Evolutionary conservation across 2,888 invertebrate species (phyloP).

Genomic region (Portevinia maculata): DNA sequence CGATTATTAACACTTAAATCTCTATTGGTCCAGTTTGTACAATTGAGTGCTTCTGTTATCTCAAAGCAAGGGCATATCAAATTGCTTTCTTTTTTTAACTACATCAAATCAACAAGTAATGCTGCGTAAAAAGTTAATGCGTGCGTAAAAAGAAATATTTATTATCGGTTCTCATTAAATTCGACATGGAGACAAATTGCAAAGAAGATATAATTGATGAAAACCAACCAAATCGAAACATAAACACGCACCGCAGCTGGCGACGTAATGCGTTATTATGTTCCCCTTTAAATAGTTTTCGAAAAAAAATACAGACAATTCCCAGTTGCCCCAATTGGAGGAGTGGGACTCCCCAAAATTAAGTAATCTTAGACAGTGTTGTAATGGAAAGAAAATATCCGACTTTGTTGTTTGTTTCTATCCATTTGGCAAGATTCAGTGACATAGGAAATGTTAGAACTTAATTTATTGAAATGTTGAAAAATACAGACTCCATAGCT

Average conservation of each 20-base stretch:
- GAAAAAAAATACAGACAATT: constrained; percentile 28
- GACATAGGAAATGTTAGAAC: constrained; percentile 47
- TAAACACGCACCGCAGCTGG: constrained; percentile 54
- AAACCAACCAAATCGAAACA: constrained; percentile 49
- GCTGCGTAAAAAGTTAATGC: background rate
- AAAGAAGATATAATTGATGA: constrained; percentile 46
- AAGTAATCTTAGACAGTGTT: constrained; percentile 49
- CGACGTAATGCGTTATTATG: constrained; percentile 6
- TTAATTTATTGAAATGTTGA: constrained; percentile 66
- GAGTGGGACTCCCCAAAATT: constrained; percentile 4
- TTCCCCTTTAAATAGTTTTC: constrained; percentile 30
- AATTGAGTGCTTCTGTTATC: background rate
- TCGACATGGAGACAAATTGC: constrained; percentile 54
- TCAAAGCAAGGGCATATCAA: background rate
- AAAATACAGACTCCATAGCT: constrained; percentile 10
- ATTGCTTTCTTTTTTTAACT: background rate
- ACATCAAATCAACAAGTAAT: background rate
- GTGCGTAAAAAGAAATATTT: constrained; percentile 23
- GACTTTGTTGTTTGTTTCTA: constrained; percentile 1
- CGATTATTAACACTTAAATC: too few species aligned
- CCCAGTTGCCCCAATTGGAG: constrained; percentile 41
- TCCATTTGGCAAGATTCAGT: constrained; percentile 54
- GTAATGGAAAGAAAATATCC: constrained; percentile 38
- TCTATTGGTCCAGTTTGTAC: background rate
- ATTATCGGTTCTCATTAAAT: constrained; percentile 28